phyloP scores from a whole-genome alignment of 2,113 vertebrate species.

The Turnix velox region DNA sequence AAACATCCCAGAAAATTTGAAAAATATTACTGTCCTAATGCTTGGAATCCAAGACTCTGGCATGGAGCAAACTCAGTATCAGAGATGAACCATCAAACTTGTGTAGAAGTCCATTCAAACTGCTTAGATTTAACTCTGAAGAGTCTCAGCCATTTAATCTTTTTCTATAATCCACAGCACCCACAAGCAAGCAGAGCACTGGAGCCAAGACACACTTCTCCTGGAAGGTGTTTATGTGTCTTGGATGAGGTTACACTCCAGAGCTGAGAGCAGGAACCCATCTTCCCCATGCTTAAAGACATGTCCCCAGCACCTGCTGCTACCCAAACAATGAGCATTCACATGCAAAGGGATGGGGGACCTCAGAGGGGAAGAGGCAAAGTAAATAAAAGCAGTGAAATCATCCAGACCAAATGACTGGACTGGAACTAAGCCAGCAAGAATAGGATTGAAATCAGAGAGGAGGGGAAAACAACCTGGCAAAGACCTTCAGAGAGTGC shows the following conservation, averaged over 20 bases:
- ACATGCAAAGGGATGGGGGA: neutral
- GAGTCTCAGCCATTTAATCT: neutral
- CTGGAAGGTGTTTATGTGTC: neutral
- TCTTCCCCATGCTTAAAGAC: neutral
- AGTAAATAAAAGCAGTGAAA: constrained; percentile 25
- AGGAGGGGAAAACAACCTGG: neutral
- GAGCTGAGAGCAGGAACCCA: neutral
- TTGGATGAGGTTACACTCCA: rapidly evolving
- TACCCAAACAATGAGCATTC: neutral
- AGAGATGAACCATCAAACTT: neutral
- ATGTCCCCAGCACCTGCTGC: neutral
- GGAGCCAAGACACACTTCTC: neutral
- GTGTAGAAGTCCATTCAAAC: neutral
- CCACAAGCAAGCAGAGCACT: rapidly evolving
- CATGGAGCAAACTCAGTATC: neutral
- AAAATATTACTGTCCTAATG: neutral
- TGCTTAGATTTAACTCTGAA: neutral
- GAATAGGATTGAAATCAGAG: constrained; percentile 4
- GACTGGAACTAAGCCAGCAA: constrained; percentile 32
- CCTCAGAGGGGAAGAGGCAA: neutral
- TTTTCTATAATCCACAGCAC: neutral
- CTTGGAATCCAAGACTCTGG: neutral
- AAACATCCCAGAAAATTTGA: neutral
- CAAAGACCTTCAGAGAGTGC: neutral
- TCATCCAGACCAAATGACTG: neutral